Conservation (phyloP, 2,113 vertebrate species). For the Thermophis baileyi region DNA sequence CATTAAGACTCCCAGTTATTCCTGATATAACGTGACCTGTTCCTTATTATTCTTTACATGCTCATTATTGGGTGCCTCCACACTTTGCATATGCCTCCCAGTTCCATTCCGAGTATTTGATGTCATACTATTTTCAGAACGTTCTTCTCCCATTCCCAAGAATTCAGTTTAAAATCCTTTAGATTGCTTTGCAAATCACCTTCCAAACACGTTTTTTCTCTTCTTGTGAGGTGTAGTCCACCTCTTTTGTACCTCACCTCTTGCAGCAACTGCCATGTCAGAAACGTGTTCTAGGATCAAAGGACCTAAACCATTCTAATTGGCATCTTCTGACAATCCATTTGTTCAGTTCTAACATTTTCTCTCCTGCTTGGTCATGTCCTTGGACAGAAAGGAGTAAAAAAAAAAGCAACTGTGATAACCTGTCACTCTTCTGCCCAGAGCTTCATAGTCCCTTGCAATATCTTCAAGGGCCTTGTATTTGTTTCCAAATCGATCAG, state of each 20-base stretch:
- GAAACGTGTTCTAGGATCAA: background rate
- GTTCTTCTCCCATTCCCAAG: background rate
- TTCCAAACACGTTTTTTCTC: background rate
- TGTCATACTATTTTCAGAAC: background rate
- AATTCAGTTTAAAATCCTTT: background rate
- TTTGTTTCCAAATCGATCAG: background rate
- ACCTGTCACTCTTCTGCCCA: background rate
- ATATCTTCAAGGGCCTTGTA: background rate
- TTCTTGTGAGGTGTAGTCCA: background rate
- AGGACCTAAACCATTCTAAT: background rate
- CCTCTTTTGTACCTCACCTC: background rate
- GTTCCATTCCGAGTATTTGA: background rate
- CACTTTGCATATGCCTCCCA: background rate
- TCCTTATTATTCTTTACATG: background rate
- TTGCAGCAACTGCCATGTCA: background rate
- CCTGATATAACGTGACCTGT: background rate
- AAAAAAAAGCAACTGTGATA: background rate
- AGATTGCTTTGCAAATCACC: background rate
- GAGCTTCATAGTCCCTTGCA: background rate
- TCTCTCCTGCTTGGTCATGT: background rate
- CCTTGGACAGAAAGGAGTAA: background rate
- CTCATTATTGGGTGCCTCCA: background rate
- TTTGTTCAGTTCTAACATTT: background rate
- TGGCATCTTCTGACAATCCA: background rate
- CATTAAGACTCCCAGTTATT: background rate